Percentiles rank a stretch among this genome's conserved stretches.
Conservation (phyloP, 1,140 invertebrate species). For the Bombus huntii region DNA sequence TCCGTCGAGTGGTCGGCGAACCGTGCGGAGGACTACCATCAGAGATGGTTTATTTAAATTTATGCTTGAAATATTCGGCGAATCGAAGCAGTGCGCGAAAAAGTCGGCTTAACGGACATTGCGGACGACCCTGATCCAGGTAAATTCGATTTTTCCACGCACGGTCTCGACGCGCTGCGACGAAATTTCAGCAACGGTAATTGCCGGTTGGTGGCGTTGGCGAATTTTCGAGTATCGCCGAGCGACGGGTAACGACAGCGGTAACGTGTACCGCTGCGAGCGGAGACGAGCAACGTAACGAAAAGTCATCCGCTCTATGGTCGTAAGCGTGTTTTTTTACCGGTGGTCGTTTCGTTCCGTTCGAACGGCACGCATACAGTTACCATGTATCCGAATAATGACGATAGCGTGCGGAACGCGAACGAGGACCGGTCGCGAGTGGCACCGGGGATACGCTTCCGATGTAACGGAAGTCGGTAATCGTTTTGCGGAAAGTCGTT, state of each 20-base stretch:
- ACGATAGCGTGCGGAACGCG: conserved; percentile 56
- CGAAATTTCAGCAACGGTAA: background rate
- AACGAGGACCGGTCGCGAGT: conserved; percentile 24
- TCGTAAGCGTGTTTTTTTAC: background rate
- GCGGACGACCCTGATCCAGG: too few species aligned
- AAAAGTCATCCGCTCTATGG: background rate
- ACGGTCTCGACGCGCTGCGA: background rate
- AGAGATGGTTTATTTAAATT: background rate
- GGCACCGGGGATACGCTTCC: conserved; percentile 52
- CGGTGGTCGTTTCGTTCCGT: conserved; percentile 11
- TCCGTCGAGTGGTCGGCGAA: background rate
- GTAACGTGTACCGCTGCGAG: background rate
- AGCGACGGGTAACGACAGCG: background rate
- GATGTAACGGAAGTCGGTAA: conserved; percentile 70
- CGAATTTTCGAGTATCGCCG: background rate
- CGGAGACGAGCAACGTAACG: background rate
- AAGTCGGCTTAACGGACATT: too few species aligned
- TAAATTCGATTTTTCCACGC: background rate
- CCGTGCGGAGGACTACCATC: rapidly evolving
- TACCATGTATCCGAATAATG: conserved; percentile 56
- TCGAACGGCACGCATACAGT: conserved; percentile 36
- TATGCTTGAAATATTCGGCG: background rate
- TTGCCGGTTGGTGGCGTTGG: background rate
- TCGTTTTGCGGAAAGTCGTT: conserved; percentile 73
- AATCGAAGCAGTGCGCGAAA: too few species aligned